phyloP scores from a whole-genome alignment of 2,113 vertebrate genomes.

The Megaptera novaeangliae region DNA sequence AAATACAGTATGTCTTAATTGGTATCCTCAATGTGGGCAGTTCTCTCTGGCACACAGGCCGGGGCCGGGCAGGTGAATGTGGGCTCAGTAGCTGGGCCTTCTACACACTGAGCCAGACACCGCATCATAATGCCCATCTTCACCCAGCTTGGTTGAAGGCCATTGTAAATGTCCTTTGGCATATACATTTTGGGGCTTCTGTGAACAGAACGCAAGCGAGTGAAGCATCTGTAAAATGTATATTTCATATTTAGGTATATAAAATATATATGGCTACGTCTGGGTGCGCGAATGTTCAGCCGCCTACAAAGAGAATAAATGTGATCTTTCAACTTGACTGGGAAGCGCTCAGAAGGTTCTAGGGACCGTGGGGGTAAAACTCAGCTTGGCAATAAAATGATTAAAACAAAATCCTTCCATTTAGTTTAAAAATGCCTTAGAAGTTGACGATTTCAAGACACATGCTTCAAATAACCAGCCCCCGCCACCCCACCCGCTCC shows the following conservation, averaged over 20 bases:
- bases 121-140: constrained; percentile 55
- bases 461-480: neutral
- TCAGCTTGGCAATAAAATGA: constrained; percentile 71
- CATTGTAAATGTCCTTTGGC: constrained; percentile 75
- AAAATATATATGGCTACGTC: constrained; percentile 82
- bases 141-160: constrained; percentile 61
- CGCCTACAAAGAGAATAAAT: constrained; percentile 86
- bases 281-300: constrained; percentile 79
- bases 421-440: constrained; percentile 75
- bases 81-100: neutral
- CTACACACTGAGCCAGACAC: neutral
- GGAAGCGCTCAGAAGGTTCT: constrained; percentile 72
- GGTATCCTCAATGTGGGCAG: neutral
- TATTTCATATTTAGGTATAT: constrained; percentile 85
- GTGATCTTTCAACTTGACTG: constrained; percentile 80
- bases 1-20: neutral
- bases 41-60: neutral
- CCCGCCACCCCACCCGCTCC: too few species aligned
- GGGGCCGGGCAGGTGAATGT: neutral
- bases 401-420: constrained; percentile 79
- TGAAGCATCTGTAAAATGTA: constrained; percentile 84
- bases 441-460: constrained; percentile 56
- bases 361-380: constrained; percentile 63
- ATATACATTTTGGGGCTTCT: constrained; percentile 72
- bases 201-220: constrained; percentile 75